Evolutionary conservation across 2,797 vertebrate species (phyloP), one percentile per base, ranked within the genome.

Genomic region (Melanotaenia trifasciata): DNA sequence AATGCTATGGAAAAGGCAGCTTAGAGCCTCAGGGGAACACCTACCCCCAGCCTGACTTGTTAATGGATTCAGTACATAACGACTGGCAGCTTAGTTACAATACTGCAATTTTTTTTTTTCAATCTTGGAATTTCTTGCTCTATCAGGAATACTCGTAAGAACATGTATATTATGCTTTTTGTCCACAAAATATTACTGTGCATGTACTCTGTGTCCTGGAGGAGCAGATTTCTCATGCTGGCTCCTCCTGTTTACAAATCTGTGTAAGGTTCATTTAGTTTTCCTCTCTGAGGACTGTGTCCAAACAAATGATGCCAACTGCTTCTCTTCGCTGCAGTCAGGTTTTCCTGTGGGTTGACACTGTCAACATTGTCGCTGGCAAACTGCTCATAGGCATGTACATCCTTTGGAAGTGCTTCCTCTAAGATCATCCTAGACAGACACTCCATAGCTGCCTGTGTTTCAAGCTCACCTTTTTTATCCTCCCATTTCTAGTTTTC

Each of bases 11-110:
- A 88, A 90, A 93, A 89, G 87, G 78, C 85, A 76, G 63, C 68
- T 33, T 57, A 81, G 84, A 80, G 79, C 40, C 79, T 86, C 76
- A 83, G 84, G 84, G 84, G 75, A 90, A 84, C 84, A 88, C 82
- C 87, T 87, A 86, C 80, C 84, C 88, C 70, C 74, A 67, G 50
- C 77, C 73, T 90, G 89, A 90, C 87, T 90, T 84, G 83, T 87
- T 84, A 84, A 81, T 84, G 83, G 77, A 87, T 81, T 84, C 69
- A 84, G 59, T 83, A 88, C 83, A 80, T 8, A 32, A 79, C 83
- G 79, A 78, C 73, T 62, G 74, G 80, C 76, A 82, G 80, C 77
- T 63, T 78, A 58, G 72, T 81, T 73, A 84, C 72, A 74, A 80
- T 67, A 78, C 72, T 72, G 45, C 45, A 58, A 71, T 67, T 69